A percentile compares a stretch with the other conserved stretches of the same genome.
Evolutionary conservation across 2,797 vertebrate genomes (phyloP).

Genomic region (Dipus sagitta): DNA sequence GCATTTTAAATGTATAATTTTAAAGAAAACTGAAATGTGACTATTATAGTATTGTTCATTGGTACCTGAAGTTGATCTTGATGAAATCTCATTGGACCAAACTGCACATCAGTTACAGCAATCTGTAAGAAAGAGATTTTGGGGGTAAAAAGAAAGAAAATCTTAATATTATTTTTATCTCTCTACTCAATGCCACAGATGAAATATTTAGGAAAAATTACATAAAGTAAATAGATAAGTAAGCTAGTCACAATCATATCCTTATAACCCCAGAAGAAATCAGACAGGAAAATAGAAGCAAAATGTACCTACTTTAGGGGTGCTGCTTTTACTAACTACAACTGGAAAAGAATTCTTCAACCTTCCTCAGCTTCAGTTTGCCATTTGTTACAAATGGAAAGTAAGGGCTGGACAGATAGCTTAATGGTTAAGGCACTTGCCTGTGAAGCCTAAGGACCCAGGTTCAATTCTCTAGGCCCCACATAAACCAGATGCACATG

Average conservation of each 20-base stretch:
- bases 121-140: constrained; percentile 90
- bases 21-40: neutral
- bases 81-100: constrained; percentile 99
- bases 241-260: neutral
- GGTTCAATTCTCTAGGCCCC: too few species aligned
- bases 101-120: constrained; percentile 95
- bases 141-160: neutral
- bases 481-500: too few species aligned
- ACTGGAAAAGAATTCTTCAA: neutral
- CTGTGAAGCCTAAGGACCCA: too few species aligned
- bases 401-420: neutral
- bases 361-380: constrained; percentile 21
- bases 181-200: neutral
- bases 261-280: neutral
- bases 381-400: constrained; percentile 23
- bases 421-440: too few species aligned
- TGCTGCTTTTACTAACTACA: neutral
- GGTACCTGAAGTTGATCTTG: constrained; percentile 99
- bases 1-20: neutral
- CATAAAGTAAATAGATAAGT: neutral
- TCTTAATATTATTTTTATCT: neutral
- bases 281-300: neutral
- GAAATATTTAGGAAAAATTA: neutral
- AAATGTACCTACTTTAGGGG: neutral
- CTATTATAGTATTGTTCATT: neutral